These are phyloP conservation scores for Vombatus ursinus DNA, from an alignment of 2,113 vertebrate species.

Conservation along the genomic window DNA sequence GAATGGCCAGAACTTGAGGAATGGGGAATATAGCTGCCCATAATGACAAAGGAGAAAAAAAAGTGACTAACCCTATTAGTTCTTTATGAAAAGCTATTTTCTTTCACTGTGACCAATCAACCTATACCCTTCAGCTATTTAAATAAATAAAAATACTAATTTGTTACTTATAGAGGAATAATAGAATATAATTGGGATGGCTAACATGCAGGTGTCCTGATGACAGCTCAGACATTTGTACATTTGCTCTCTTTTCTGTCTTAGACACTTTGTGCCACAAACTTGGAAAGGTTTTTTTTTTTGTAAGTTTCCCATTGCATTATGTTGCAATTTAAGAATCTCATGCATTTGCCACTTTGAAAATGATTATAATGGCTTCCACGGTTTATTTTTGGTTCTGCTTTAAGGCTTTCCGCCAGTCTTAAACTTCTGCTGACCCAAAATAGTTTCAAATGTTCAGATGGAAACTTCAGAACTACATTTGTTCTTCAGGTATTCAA, in stretches of 20 bases:
- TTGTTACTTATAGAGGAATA: constrained; percentile 11
- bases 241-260: constrained; percentile 23
- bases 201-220: constrained; percentile 13
- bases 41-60: constrained; percentile 18
- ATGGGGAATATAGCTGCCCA: constrained; percentile 2
- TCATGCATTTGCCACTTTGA: constrained; percentile 71
- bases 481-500: constrained; percentile 62
- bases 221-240: neutral
- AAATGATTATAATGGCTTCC: constrained; percentile 76
- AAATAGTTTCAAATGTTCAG: constrained; percentile 77
- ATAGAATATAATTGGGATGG: constrained; percentile 52
- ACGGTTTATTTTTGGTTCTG: constrained; percentile 77
- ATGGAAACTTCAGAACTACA: constrained; percentile 70
- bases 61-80: constrained; percentile 57
- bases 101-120: neutral
- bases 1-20: neutral
- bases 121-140: neutral
- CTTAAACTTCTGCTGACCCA: constrained; percentile 76
- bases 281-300: constrained; percentile 56
- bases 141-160: constrained; percentile 1
- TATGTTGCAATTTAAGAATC: constrained; percentile 75
- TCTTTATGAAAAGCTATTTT: constrained; percentile 57
- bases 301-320: constrained; percentile 73
- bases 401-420: constrained; percentile 72
- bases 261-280: constrained; percentile 45